Base-by-base conservation (phyloP, 2,797 vertebrate genomes). In the Gymnocypris eckloni region DNA sequence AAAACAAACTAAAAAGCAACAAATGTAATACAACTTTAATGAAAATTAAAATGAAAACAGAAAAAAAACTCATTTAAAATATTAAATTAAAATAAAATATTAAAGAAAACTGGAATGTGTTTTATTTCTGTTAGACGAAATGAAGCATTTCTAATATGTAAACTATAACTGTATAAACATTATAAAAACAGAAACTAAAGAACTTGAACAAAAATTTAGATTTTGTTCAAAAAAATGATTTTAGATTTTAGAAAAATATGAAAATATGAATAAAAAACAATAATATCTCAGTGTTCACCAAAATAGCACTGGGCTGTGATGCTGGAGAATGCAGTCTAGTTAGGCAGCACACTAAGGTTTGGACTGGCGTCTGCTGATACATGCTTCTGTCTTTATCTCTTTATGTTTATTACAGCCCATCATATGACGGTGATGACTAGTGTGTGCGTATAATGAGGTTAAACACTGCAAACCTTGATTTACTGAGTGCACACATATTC, bases 371-470 rank as follows among this genome's bases (percentile, higher is more conserved):
- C 70, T 37, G 9, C 48, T 41, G 20, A 25, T 71, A 18, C 1
- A 3, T 4, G 15, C 48, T 54, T 37, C 16, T 76, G 10, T 54
- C 28, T 54, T 54, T 76, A 59, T 59, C 37, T 76, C 72, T 75
- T 76, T 50, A 54, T 43, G n/a, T 75, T 64, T 83, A 84, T 77
- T 52, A 56, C 39, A 45, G n/a, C 5, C 9, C 22, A 59, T 72
- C 81, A 82, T 50, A 54, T 84, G 72, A 83, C n/a, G 39, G 39
- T 86, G 54, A n/a, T 70, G 20, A 67, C 20, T 28, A 25, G 39
- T 25, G 54, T 79, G 76, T 82, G 50, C 10, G 22, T 75, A 61
- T 64, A 73, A 41, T 64, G 18, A 59, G 13, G 54, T 71, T 56
- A 37, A 61, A 52, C 39, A 25, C 41, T 12, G 61, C 43, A 76